Conservation (phyloP, 2,888 invertebrate genomes). For the Acrocyrtus sp. region DNA sequence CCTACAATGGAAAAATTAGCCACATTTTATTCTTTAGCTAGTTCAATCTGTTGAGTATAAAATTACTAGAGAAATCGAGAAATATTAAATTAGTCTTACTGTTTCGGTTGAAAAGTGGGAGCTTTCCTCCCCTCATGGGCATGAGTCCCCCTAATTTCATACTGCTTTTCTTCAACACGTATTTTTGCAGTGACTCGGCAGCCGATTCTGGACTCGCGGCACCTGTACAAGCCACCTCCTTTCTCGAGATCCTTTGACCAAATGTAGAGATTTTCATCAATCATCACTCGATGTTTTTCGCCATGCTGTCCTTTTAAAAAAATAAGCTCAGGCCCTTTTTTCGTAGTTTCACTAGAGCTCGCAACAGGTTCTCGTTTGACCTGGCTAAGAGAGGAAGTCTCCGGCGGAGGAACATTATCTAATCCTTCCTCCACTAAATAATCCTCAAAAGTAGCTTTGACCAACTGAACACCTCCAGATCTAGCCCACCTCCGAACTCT, state of each 20-base stretch:
- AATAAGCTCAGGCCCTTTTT: neutral
- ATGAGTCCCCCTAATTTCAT: slow-evolving; percentile 18
- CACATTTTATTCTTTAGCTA: neutral
- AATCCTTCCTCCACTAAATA: neutral
- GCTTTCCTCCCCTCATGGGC: slow-evolving; percentile 1
- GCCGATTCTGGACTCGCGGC: slow-evolving; percentile 8
- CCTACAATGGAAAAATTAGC: neutral
- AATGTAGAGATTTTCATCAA: slow-evolving; percentile 5
- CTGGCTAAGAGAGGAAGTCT: too few relatives aligned
- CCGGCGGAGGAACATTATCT: neutral
- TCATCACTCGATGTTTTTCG: slow-evolving; percentile 7
- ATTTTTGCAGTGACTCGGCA: slow-evolving; percentile 14
- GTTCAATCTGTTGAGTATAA: too few relatives aligned
- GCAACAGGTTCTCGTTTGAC: too few relatives aligned
- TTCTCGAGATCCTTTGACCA: slow-evolving; percentile 2
- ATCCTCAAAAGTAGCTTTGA: neutral
- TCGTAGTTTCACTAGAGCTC: too few relatives aligned
- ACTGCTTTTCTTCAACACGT: slow-evolving; percentile 1
- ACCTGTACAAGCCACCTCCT: slow-evolving; percentile 1
- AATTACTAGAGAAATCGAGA: too few relatives aligned
- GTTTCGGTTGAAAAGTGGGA: neutral
- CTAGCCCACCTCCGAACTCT: slow-evolving; percentile 24
- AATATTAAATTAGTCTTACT: too few relatives aligned
- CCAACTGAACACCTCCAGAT: neutral
- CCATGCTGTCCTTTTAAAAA: neutral